Base-by-base conservation (phyloP, 2,113 vertebrate species). In the Pedetes capensis region DNA sequence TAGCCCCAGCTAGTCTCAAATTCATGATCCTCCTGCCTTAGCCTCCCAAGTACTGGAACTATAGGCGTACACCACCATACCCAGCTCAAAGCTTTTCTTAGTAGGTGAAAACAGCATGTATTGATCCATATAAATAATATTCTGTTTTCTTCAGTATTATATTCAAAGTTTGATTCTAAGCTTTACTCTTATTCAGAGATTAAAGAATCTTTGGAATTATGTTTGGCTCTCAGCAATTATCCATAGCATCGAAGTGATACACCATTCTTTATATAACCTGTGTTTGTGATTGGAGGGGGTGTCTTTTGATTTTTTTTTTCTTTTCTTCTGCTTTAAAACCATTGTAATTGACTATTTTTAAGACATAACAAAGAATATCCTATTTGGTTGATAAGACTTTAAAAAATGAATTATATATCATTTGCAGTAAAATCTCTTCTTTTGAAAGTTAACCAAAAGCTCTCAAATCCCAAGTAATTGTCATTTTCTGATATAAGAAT, bases 61-160 rank as follows among this genome's bases (percentile, higher is more conserved):
- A n/a, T n/a, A n/a, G n/a, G n/a, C n/a, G n/a, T n/a, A n/a, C n/a
- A n/a, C n/a, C n/a, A n/a, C n/a, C n/a, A n/a, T n/a, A n/a, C n/a
- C n/a, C n/a, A n/a, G n/a, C n/a, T n/a, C n/a, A 68, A 55, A 86
- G n/a, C n/a, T 87, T 81, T 93, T 84, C n/a, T 69, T 69, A 61
- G 32, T 71, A 76, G 29, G 57, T 87, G 51, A 51, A 47, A 72
- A 61, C 49, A 59, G 66, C 80, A 68, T 14, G 3, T 68, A 27
- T 57, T 69, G 68, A 76, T 29, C 44, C 63, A 39, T 74, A 37
- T 75, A 69, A 53, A 37, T 75, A 69, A 53, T 83, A 39, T 7
- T 89, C 63, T 34, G 25, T 51, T 82, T 75, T 75, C 51, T 79
- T 66, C 44, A 53, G 5, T 55, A 39, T 69, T 37, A 72, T 66